Evolutionary conservation across 2,797 vertebrate species (phyloP), one percentile per base, ranked within the genome.

Genomic region (Tenualosa thibaudeaui): DNA sequence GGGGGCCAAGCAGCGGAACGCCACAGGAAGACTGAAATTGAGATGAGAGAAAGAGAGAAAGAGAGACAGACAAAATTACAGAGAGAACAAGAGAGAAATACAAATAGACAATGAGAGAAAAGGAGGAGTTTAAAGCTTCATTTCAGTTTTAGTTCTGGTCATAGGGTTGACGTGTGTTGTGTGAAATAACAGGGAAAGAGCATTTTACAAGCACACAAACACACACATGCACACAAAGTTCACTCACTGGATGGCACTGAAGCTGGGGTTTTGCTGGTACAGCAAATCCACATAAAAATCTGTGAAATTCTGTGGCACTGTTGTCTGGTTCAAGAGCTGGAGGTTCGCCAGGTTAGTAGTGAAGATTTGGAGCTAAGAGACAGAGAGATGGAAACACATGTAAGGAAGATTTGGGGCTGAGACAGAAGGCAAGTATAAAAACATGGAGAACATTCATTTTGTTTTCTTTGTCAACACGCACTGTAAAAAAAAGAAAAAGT

Each of bases 201-300:
- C 31, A 31, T 31, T 31, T 31, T 31, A 31, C 31, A 31, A 31
- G 31, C 31, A 31, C 31, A 31, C 31, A 31, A 0, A 86, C n/a
- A 82, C 46, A 78, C 4, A 26, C 43, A 58, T 17, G 22, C 3
- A 56, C 17, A 56, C 3, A 19, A 56, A 19, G 19, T 17, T 3
- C 1, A 24, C 95, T 94, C 88, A 96, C 95, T 91, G 49, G 24
- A 91, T 15, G 1, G 94, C 93, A 71, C 89, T 94, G 88, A 95
- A 95, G 87, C 90, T 90, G 82, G 87, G 86, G 85, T 95, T 83
- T 87, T 93, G 84, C 2, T 22, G 71, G 81, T 94, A 96, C 1
- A 96, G 1, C 0, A 95, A 91, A 60, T 87, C 3, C 0, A 90
- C 90, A 89, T 93, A 95, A 88, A 86, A 93, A 26, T 60, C 0